Base-by-base conservation (phyloP, 1,140 invertebrate genomes). In the Macrobrachium rosenbergii region DNA sequence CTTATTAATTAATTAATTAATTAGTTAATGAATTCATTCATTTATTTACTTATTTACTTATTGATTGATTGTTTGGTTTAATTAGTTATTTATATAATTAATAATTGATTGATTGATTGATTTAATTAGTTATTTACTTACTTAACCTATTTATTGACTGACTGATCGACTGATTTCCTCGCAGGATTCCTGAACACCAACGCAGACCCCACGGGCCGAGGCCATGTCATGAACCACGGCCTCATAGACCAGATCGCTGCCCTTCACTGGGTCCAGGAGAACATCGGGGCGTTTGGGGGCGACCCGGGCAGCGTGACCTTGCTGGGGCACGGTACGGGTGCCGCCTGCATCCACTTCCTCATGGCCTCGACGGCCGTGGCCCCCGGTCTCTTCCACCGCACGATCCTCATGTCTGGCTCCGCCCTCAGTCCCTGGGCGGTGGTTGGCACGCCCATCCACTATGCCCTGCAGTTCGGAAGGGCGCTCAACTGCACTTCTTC, bases 161-260 rank as follows among this genome's bases (percentile, higher is more conserved):
- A n/a, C n/a, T n/a, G n/a, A n/a, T n/a, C n/a, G n/a, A n/a, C n/a
- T n/a, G n/a, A n/a, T n/a, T 64, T 17, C 19, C 11, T 94, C 94
- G 63, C 93, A 98, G 96, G 96, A 90, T 98, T 98, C 92, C 93
- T 97, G 79, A 97, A 97, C 91, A 95, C 96, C 89, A 96, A 97
- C 90, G 95, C 96, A 14, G 96, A 98, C 92, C 94, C 85, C 19
- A 82, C 95, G 58, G 95, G 95, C 91, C 94, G 95, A 84, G 94
- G 94, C 89, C 96, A 94, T 67, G 96, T 96, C 89, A 96, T 96
- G 28, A 99, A 99, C 93, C 98, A 98, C 91, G 98, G 97, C 0
- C 94, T 99, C 23, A 97, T 99, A 95, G 98, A 99, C 92, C 97
- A 98, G 92, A 97, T 98, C 90, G 97, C 97, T 0, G 97, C 97